A percentile compares a stretch with the other conserved stretches of the same genome.
phyloP scores from a whole-genome alignment of 2,888 invertebrate genomes.

The Drosophila nr. medialis region DNA sequence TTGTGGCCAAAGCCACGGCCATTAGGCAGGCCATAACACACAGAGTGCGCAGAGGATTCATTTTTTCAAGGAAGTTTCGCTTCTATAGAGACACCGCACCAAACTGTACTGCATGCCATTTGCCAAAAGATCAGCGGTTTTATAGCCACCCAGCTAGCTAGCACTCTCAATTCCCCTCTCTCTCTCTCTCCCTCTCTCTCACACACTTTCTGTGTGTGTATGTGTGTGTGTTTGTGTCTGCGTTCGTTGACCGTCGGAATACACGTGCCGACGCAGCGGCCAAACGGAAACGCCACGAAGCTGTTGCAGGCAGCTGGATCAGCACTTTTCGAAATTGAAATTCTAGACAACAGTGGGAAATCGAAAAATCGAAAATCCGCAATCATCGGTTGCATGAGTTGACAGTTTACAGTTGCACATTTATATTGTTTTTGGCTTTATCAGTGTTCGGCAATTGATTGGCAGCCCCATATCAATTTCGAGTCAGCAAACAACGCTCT shows the following conservation, averaged over 20 bases:
- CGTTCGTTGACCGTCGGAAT: conserved; percentile 17
- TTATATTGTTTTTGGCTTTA: conserved; percentile 28
- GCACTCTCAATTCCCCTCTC: not conserved
- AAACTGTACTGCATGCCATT: conserved; percentile 64
- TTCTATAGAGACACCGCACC: conserved; percentile 50
- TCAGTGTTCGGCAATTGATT: conserved; percentile 27
- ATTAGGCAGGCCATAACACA: conserved; percentile 68
- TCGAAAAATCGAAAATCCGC: conserved; percentile 15
- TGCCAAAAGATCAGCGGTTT: conserved; percentile 18
- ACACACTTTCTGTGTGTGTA: not conserved
- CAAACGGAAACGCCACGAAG: conserved; percentile 25
- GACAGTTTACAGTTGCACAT: conserved; percentile 17
- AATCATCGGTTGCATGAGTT: conserved; percentile 21
- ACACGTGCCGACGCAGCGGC: conserved; percentile 40
- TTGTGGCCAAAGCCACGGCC: conserved; percentile 58
- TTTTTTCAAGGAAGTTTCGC: conserved; percentile 29
- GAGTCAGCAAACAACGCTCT: conserved; percentile 33
- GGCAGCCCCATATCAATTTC: not conserved
- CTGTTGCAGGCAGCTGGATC: conserved; percentile 31
- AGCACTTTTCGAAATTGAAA: conserved; percentile 50
- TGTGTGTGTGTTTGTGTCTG: not conserved
- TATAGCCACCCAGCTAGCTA: conserved; percentile 44
- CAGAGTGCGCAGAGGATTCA: conserved; percentile 72
- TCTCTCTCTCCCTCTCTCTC: not conserved
- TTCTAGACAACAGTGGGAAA: conserved; percentile 25